Evolutionary conservation across 1,140 invertebrate species (phyloP), one percentile per base, ranked within the genome.

Genomic region (Dermatophagoides farinae): DNA sequence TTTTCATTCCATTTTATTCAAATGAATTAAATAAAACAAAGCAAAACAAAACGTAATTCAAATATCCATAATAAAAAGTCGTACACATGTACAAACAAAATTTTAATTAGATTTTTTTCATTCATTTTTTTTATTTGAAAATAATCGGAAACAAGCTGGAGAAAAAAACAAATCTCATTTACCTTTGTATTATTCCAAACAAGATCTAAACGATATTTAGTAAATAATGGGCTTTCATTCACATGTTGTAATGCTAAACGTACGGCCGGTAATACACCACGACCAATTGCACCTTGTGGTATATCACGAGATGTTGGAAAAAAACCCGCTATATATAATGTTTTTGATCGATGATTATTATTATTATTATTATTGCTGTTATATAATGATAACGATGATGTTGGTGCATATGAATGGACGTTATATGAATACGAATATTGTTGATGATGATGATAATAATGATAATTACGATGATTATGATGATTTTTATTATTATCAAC

Each of bases 121-220:
- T n/a, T 47, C 46, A 1, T 47, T 47, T 1, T 47, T 23, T 47
- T 23, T 9, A 47, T 47, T 47, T 23, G n/a, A 20, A 47, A 47
- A 18, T 47, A 44, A 44, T 14, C 12, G 43, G n/a, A 44, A 44
- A 12, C 43, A 12, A 14, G 12, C 12, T 14, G 2, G n/a, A 20
- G 6, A 47, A 47, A 47, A 20, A 47, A 47, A 4, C 46, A 31
- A 31, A 31, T 4, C 31, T 8, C 31, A 31, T 31, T 76, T 70
- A 92, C 89, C 84, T 88, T 81, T 4, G 88, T 93, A 67, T 93
- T 86, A 70, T 92, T 92, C 85, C 85, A 90, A 80, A 84, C 86
- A 79, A 92, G 88, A 69, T 88, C 86, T 49, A 93, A 78, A 39
- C 85, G 77, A 72, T 91, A 89, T 71, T 88, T 87, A 54, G 81